A percentile compares a stretch with the other conserved stretches of the same genome.
Evolutionary conservation across 2,797 vertebrate species (phyloP).

Genomic region (Leuciscus waleckii): DNA sequence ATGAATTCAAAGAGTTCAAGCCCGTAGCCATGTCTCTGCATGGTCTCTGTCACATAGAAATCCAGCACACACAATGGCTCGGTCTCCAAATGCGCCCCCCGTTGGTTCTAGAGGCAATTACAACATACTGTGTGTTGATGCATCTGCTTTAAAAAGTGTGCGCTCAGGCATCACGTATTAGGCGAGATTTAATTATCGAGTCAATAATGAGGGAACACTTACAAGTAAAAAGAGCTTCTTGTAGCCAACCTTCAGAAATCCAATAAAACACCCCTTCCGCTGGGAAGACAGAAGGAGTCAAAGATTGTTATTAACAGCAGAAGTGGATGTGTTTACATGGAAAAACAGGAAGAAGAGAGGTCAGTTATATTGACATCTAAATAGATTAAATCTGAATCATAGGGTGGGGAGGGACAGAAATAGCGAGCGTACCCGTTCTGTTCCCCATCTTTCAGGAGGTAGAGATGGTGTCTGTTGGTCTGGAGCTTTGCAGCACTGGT

Average conservation of each 20-base stretch:
- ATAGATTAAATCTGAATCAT: constrained; percentile 20
- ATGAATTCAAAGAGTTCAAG: constrained; percentile 89
- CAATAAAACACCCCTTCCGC: constrained; percentile 80
- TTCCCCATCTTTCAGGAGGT: constrained; percentile 86
- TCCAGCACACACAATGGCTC: constrained; percentile 91
- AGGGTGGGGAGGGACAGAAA: not conserved
- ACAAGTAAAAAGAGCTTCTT: constrained; percentile 95
- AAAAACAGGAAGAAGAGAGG: constrained; percentile 31
- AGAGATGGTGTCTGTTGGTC: constrained; percentile 87
- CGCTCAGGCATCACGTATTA: not conserved
- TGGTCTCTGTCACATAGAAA: constrained; percentile 87
- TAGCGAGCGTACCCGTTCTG: constrained; percentile 75
- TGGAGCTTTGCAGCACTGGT: constrained; percentile 89
- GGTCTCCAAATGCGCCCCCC: constrained; percentile 86
- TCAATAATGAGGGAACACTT: constrained; percentile 64
- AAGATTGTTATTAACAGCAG: constrained; percentile 31
- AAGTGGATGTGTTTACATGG: not conserved
- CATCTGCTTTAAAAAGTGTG: constrained; percentile 8
- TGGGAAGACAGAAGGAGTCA: constrained; percentile 56
- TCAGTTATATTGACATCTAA: constrained; percentile 20
- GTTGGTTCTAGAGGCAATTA: constrained; percentile 78
- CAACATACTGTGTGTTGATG: constrained; percentile 22
- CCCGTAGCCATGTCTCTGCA: constrained; percentile 89
- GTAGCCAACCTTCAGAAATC: constrained; percentile 92
- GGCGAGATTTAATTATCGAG: not conserved